These are phyloP conservation scores for Nephrocerus scutellatus DNA, from an alignment of 2,888 invertebrate species.

Conservation along the genomic window DNA sequence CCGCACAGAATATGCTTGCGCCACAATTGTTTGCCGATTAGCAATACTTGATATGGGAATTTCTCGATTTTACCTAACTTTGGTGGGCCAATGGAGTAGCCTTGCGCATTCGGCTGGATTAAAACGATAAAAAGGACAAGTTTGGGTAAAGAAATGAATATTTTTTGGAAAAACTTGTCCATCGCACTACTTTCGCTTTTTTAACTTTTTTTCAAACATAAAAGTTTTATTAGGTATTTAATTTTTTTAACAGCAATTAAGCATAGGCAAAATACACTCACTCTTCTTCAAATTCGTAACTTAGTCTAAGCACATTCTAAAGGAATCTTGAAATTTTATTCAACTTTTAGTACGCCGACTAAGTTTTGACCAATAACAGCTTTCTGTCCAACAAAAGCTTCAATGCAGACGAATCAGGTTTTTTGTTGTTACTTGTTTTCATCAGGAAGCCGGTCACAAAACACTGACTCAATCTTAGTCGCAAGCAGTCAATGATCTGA, in stretches of 20 bases:
- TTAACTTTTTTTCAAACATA: slow-evolving; percentile 5
- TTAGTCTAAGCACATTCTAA: slow-evolving; percentile 43
- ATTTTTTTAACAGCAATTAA: too few relatives aligned
- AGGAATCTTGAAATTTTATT: slow-evolving; percentile 40
- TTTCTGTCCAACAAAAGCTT: too few relatives aligned
- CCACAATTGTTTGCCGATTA: slow-evolving; percentile 43
- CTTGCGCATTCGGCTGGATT: slow-evolving; percentile 7
- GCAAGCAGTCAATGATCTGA: too few relatives aligned
- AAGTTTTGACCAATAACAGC: too few relatives aligned
- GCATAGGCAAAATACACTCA: too few relatives aligned
- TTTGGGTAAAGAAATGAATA: slow-evolving; percentile 7
- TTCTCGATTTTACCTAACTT: slow-evolving; percentile 39
- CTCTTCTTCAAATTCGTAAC: slow-evolving; percentile 35
- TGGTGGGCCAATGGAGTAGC: slow-evolving; percentile 39
- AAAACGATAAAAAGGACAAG: slow-evolving; percentile 7
- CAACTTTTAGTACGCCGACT: too few relatives aligned
- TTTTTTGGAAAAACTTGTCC: slow-evolving; percentile 9
- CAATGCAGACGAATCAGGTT: too few relatives aligned
- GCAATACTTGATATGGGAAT: slow-evolving; percentile 46
- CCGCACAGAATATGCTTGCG: slow-evolving; percentile 42
- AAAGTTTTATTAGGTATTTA: slow-evolving; percentile 10
- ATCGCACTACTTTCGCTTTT: slow-evolving; percentile 5
- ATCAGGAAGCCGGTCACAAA: too few relatives aligned
- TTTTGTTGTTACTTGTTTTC: too few relatives aligned
- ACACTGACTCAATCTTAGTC: too few relatives aligned